Conservation (phyloP, 2,888 invertebrate genomes). For the Drosophila algonquin region DNA sequence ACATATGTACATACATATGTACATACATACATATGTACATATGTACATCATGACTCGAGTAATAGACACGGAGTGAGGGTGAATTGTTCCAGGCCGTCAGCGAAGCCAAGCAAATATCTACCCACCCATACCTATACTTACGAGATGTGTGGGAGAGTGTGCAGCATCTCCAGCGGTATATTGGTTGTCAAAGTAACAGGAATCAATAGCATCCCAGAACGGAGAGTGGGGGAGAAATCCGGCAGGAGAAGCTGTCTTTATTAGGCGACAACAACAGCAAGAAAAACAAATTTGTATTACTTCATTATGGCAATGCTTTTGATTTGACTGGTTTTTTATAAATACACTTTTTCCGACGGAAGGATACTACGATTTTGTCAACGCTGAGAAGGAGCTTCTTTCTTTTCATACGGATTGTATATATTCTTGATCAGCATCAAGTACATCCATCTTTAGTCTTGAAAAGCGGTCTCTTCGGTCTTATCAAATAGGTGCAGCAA, state of each 20-base stretch:
- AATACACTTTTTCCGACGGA: background rate
- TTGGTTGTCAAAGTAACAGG: constrained; percentile 70
- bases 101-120: constrained; percentile 65
- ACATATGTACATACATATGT: background rate
- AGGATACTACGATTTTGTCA: background rate
- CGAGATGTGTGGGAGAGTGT: constrained; percentile 20
- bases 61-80: constrained; percentile 59
- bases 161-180: constrained; percentile 64
- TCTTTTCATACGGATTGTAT: too few species aligned
- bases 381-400: background rate
- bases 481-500: too few species aligned
- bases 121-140: background rate
- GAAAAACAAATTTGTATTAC: constrained; percentile 65
- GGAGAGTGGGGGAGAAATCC: background rate
- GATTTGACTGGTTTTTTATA: constrained; percentile 34
- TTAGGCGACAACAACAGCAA: constrained; percentile 56
- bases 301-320: constrained; percentile 66
- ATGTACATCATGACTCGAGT: constrained; percentile 42
- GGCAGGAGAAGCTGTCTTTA: constrained; percentile 46
- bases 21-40: background rate
- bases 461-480: too few species aligned
- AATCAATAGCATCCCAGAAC: constrained; percentile 59
- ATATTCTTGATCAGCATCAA: too few species aligned
- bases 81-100: constrained; percentile 54
- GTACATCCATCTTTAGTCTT: background rate